Evolutionary conservation across 2,888 invertebrate species (phyloP).

Genomic region (Brachypalpus laphriformis): DNA sequence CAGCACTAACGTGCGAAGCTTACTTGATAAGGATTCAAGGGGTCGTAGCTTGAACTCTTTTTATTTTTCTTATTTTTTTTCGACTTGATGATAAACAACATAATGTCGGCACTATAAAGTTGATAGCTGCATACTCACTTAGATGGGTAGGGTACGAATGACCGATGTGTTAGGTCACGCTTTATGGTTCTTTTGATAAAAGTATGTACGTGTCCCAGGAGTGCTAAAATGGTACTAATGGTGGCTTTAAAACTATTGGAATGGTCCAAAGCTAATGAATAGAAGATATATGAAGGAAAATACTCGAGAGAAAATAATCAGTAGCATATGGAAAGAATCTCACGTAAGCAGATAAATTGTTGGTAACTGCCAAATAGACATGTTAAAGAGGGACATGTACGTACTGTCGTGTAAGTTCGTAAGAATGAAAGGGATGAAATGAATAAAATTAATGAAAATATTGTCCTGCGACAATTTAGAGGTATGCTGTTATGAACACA

Average conservation of each 20-base stretch:
- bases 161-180: conserved; percentile 25
- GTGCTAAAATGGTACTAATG: background rate
- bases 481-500: no score
- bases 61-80: background rate
- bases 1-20: background rate
- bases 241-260: background rate
- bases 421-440: no score
- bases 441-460: no score
- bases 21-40: background rate
- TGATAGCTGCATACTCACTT: background rate
- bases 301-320: no score
- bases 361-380: no score
- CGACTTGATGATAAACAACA: conserved; percentile 34
- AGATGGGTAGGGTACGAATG: conserved; percentile 2
- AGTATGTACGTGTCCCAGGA: background rate
- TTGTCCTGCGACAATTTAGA: no score
- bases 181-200: conserved; percentile 10
- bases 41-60: background rate
- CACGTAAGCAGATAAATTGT: no score
- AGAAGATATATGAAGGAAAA: background rate
- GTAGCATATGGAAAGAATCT: background rate
- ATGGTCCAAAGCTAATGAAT: background rate
- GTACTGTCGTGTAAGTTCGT: no score
- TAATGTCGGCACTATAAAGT: conserved; percentile 19
- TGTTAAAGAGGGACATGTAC: no score